Evolutionary conservation across 2,888 invertebrate species (phyloP).

Genomic region (Girardia tigrina): DNA sequence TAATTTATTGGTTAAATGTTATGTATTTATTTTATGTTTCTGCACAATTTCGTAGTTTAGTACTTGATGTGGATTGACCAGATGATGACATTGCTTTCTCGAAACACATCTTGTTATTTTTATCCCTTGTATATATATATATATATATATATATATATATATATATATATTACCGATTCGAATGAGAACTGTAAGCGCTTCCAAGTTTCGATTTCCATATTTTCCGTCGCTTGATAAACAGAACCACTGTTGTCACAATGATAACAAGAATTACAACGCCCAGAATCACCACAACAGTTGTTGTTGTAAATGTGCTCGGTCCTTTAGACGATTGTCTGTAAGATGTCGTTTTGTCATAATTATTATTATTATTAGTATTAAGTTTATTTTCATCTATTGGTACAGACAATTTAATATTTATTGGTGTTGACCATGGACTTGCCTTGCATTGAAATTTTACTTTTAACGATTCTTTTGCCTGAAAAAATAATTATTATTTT

Average conservation of each 20-base stretch:
- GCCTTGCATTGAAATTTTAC: background rate
- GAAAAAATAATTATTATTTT: background rate
- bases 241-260: background rate
- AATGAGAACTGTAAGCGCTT: too few species aligned
- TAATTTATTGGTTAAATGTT: too few species aligned
- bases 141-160: too few species aligned
- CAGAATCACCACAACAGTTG: background rate
- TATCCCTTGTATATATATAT: too few species aligned
- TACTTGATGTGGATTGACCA: too few species aligned
- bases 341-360: too few species aligned
- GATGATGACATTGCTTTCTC: too few species aligned
- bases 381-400: background rate
- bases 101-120: too few species aligned
- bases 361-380: background rate
- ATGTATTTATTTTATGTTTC: too few species aligned
- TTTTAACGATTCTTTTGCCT: background rate
- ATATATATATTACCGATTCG: too few species aligned
- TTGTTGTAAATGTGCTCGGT: background rate
- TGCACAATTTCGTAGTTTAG: too few species aligned
- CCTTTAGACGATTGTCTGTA: background rate
- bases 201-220: background rate
- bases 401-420: background rate
- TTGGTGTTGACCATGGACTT: background rate
- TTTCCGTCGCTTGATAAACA: background rate
- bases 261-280: background rate